phyloP scores from a whole-genome alignment of 2,113 vertebrate species.

The Heterocephalus glaber region DNA sequence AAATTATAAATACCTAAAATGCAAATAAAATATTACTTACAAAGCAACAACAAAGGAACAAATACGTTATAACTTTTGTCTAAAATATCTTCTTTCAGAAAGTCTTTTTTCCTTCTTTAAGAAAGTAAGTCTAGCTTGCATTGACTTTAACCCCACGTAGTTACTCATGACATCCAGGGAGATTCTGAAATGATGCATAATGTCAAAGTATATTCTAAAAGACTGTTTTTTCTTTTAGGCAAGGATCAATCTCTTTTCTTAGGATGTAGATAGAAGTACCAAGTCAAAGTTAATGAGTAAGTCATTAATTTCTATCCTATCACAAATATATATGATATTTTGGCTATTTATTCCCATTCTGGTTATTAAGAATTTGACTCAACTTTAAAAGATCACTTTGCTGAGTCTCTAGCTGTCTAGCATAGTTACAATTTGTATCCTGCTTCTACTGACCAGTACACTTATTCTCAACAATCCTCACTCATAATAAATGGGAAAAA shows the following conservation, averaged over 20 bases:
- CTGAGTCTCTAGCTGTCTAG: background rate
- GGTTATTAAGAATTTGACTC: background rate
- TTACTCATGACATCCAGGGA: background rate
- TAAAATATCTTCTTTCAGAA: background rate
- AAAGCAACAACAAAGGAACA: background rate
- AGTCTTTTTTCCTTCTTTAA: background rate
- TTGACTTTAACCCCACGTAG: background rate
- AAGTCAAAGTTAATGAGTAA: background rate
- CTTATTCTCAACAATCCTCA: background rate
- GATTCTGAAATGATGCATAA: background rate
- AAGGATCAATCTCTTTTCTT: background rate
- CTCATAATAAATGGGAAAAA: fast-evolving
- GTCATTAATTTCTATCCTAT: background rate
- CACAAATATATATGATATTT: background rate
- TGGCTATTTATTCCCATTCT: background rate
- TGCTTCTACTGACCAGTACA: background rate
- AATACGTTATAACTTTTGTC: background rate
- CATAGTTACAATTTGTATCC: background rate
- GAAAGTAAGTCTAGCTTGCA: background rate
- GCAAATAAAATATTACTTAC: conserved; percentile 61
- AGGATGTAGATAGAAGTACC: background rate
- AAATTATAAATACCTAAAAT: conserved; percentile 92
- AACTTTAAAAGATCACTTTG: background rate
- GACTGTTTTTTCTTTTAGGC: background rate
- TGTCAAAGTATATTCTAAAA: background rate